phyloP scores from a whole-genome alignment of 2,113 vertebrate genomes.

The Orycteropus afer region DNA sequence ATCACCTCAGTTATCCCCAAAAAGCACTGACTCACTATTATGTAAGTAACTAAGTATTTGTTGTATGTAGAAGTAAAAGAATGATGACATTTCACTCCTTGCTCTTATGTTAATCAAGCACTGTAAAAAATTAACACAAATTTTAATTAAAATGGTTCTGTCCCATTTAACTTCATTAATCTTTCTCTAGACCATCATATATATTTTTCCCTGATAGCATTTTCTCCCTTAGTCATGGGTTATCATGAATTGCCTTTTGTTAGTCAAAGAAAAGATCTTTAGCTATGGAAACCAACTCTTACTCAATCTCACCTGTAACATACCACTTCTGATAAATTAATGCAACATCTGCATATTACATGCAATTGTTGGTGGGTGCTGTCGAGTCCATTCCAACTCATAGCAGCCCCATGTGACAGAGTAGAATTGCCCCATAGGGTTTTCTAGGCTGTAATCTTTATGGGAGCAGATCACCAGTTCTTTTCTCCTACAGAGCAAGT shows the following conservation, averaged over 20 bases:
- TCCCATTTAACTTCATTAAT: slow-evolving; percentile 21
- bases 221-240: background rate
- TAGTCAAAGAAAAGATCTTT: background rate
- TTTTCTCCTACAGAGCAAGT: background rate
- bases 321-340: slow-evolving; percentile 35
- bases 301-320: slow-evolving; percentile 14
- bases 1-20: slow-evolving; percentile 12
- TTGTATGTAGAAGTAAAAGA: slow-evolving; percentile 27
- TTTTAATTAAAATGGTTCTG: slow-evolving; percentile 40
- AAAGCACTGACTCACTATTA: background rate
- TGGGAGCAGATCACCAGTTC: background rate
- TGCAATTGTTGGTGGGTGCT: background rate
- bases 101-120: too few species aligned
- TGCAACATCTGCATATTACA: background rate
- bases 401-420: background rate
- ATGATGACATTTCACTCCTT: background rate
- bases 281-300: slow-evolving; percentile 8
- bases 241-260: slow-evolving; percentile 29
- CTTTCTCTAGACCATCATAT: slow-evolving; percentile 7
- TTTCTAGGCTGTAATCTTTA: too few species aligned
- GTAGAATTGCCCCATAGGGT: too few species aligned
- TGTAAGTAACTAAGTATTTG: background rate
- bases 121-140: slow-evolving; percentile 54
- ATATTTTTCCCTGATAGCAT: background rate
- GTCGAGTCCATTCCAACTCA: background rate